Conservation (phyloP, 2,113 vertebrate genomes). For the Phylloscopus trochilus region DNA sequence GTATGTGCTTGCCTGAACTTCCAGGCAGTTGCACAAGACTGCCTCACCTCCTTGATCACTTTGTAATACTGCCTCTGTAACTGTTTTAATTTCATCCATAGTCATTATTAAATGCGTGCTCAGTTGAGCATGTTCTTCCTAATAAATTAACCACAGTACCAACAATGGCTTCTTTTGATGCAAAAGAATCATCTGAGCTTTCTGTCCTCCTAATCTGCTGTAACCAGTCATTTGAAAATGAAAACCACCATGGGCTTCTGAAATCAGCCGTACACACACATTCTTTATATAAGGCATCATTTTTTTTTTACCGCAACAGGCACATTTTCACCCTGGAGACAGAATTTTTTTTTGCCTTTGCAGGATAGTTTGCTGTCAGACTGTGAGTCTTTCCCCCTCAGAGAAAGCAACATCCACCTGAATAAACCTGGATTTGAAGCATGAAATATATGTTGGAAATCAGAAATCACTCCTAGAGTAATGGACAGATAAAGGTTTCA, state of each 20-base stretch:
- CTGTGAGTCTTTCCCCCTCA: neutral
- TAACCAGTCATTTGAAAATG: neutral
- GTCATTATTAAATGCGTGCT: neutral
- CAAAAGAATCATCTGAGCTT: neutral
- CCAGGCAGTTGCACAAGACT: neutral
- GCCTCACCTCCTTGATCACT: neutral
- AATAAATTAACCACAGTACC: neutral
- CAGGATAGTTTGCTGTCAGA: neutral
- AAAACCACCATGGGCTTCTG: neutral
- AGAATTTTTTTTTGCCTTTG: neutral
- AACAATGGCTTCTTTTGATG: neutral
- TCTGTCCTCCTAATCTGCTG: neutral
- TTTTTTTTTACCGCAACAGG: neutral
- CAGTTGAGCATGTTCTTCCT: neutral
- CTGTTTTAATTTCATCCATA: neutral
- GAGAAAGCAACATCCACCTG: neutral
- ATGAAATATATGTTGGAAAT: neutral
- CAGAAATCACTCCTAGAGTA: neutral
- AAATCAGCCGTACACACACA: neutral
- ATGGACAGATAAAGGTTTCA: neutral
- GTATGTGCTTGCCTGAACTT: neutral
- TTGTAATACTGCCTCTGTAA: neutral
- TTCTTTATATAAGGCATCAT: neutral
- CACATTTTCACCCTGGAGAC: neutral
- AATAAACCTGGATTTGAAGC: neutral